Conservation (phyloP, 2,888 invertebrate species). For the Drosophila helvetica region DNA sequence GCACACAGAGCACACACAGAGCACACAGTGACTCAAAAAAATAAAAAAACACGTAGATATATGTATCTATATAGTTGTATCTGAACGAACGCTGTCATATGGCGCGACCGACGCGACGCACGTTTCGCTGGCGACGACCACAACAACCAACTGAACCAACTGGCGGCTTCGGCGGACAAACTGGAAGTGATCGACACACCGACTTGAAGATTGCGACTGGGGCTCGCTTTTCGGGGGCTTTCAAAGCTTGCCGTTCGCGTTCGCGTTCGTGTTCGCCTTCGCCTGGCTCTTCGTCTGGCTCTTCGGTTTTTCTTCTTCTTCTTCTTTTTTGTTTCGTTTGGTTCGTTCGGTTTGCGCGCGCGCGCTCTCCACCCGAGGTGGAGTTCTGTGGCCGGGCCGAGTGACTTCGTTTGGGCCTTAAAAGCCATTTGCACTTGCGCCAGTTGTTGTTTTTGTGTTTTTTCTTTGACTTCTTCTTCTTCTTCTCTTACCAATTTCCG, state of each 20-base stretch:
- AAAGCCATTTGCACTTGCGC: conserved; percentile 75
- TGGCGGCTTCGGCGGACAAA: conserved; percentile 64
- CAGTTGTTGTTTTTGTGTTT: conserved; percentile 59
- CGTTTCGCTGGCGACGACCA: conserved; percentile 30
- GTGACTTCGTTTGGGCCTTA: conserved; percentile 38
- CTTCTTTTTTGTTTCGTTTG: conserved; percentile 2
- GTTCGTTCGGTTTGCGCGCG: not conserved
- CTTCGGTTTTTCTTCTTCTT: no score
- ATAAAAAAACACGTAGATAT: not conserved
- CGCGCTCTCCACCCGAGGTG: conserved; percentile 37
- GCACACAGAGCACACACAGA: not conserved
- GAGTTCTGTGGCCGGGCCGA: conserved; percentile 6
- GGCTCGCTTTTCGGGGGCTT: conserved; percentile 48
- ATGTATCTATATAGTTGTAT: conserved; percentile 5
- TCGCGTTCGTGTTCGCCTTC: conserved; percentile 3
- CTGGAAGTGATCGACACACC: conserved; percentile 63
- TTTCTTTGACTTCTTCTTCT: conserved; percentile 40
- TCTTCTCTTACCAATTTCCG: conserved; percentile 72
- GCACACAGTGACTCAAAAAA: conserved; percentile 6
- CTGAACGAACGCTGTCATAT: conserved; percentile 2
- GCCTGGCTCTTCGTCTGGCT: conserved; percentile 21
- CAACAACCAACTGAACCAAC: conserved; percentile 34
- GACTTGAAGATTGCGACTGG: conserved; percentile 57
- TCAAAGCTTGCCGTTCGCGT: conserved; percentile 48
- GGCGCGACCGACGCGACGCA: conserved; percentile 14